Evolutionary conservation across 2,888 invertebrate species (phyloP), one percentile per base, ranked within the genome.

Genomic region (Andrena praecox): DNA sequence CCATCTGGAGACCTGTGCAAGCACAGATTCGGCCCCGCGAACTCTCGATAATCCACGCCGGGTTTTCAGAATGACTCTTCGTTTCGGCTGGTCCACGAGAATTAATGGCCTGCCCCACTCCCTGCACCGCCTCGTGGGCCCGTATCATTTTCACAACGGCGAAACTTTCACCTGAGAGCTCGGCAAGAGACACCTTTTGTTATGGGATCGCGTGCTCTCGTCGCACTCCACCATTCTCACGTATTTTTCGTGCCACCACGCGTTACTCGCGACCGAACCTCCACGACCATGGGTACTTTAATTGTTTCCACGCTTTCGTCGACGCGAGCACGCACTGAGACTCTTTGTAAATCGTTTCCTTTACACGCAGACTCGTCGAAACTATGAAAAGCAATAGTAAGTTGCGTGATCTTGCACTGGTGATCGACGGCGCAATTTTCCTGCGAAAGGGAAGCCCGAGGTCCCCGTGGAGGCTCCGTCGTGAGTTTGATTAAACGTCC

Each of bases 141-240:
- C 81, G 84, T 88, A 89, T 89, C 80, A 89, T 87, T 90, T 89
- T 87, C 85, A 87, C 83, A 84, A 56, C 67, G 56, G 27, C 10
- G 48, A 86, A 81, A 91, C 90, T 91, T 91, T 91, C 91, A 89
- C 91, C 82, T 71, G 78, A 73, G 80, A 86, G 24, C 82, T 80
- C 74, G 63, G 64, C 67, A 62, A 56, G 78, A 67, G 69, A 63
- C 50, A 79, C 83, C 88, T 80, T 85, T 89, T 89, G 86, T 89
- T 85, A 69, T 52, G 81, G 66, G 71, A 85, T 78, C 80, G 75
- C 72, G 80, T 80, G 84, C 69, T 67, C 77, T 69, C 68, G 77
- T 69, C 75, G 66, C 70, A 56, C 60, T 74, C 79, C 69, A 60
- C 66, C 50, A 76, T 72, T 82, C 82, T 71, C 82, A 82, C 68